These are phyloP conservation scores for Morus bassanus DNA, from an alignment of 2,797 vertebrate genomes.

Conservation along the genomic window DNA sequence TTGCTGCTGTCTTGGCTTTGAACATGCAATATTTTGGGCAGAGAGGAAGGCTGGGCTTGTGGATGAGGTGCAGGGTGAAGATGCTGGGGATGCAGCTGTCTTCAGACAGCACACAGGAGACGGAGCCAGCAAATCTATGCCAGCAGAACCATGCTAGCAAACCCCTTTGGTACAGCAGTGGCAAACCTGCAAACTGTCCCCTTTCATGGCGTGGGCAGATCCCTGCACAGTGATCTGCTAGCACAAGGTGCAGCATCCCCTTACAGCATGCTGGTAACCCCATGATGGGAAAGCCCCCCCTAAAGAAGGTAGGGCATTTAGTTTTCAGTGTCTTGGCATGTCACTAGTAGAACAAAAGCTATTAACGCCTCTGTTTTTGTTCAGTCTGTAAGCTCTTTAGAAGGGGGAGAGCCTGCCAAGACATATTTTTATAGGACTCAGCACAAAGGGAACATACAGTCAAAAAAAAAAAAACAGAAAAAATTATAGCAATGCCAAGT, in stretches of 20 bases:
- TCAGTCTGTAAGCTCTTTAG: background rate
- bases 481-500: background rate
- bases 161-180: background rate
- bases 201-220: accelerated
- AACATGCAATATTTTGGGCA: background rate
- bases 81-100: background rate
- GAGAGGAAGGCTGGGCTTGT: background rate
- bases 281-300: background rate
- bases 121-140: background rate
- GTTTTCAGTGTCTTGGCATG: background rate
- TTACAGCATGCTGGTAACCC: background rate
- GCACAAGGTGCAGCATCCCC: background rate
- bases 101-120: background rate
- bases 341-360: background rate
- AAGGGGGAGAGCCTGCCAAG: background rate
- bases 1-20: background rate
- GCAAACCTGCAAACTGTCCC: background rate
- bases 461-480: background rate
- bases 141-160: background rate
- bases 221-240: background rate
- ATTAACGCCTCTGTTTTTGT: background rate
- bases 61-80: background rate
- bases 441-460: background rate
- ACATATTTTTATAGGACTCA: background rate
- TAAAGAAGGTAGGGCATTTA: background rate